Evolutionary conservation across 1,140 invertebrate genomes (phyloP).

Genomic region (Bicyclus anynana): DNA sequence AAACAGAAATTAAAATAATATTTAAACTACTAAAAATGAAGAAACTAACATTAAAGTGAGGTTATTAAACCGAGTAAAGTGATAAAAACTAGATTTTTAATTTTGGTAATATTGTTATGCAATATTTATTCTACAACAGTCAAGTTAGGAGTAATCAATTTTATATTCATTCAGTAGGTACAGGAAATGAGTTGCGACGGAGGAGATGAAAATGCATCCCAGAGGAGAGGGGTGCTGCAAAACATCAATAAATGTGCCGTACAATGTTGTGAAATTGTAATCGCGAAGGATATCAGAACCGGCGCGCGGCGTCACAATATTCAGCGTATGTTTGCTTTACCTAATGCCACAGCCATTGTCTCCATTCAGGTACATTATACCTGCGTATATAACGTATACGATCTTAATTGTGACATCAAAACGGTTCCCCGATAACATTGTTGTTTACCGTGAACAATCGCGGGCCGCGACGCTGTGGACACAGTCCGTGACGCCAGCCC

Average conservation of each 20-base stretch:
- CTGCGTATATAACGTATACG: constrained; percentile 18
- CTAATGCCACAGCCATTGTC: background rate
- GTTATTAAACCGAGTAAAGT: too few relatives aligned
- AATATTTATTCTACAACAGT: too few relatives aligned
- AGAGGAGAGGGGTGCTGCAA: background rate
- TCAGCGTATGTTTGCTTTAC: background rate
- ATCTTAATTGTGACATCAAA: constrained; percentile 37
- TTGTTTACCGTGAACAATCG: constrained; percentile 36
- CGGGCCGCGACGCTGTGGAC: constrained; percentile 15
- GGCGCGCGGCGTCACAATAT: background rate
- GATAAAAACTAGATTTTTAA: too few relatives aligned
- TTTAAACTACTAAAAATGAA: too few relatives aligned
- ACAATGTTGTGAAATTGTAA: background rate
- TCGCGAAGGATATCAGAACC: background rate
- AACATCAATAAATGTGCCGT: background rate
- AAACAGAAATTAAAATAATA: too few relatives aligned
- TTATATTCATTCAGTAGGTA: too few relatives aligned
- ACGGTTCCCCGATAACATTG: constrained; percentile 36
- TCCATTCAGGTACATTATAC: background rate
- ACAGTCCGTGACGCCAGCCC: constrained; percentile 46
- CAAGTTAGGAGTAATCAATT: too few relatives aligned
- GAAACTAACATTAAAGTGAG: too few relatives aligned
- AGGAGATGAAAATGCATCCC: background rate
- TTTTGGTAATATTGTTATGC: too few relatives aligned
- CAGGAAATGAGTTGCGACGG: background rate